Percentiles rank a stretch among this genome's conserved stretches.
phyloP scores from a whole-genome alignment of 2,888 invertebrate genomes.

The Arctia plantaginis region DNA sequence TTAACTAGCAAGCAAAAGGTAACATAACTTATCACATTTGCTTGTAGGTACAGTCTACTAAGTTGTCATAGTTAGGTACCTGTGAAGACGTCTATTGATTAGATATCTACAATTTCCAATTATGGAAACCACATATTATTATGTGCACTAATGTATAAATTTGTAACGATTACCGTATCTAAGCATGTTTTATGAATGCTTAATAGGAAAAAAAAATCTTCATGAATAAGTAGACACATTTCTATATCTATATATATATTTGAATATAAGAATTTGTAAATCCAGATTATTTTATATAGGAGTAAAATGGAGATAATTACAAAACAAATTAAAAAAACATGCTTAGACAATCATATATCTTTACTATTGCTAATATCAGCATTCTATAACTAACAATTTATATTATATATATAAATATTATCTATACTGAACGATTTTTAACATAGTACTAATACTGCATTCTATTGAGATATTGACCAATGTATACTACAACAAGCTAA shows the following conservation, averaged over 20 bases:
- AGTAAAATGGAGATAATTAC: not conserved
- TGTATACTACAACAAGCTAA: not conserved
- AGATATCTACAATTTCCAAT: not conserved
- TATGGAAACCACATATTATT: not conserved
- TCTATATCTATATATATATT: too few species aligned
- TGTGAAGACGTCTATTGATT: not conserved
- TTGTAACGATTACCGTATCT: not conserved
- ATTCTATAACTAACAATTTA: slow-evolving; percentile 7
- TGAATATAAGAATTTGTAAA: not conserved
- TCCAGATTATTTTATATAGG: not conserved
- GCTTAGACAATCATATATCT: not conserved
- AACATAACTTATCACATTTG: too few species aligned
- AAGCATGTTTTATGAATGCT: not conserved
- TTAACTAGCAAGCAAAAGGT: too few species aligned
- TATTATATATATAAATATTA: not conserved
- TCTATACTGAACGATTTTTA: not conserved
- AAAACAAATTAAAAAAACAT: not conserved
- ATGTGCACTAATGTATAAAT: too few species aligned
- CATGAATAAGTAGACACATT: not conserved
- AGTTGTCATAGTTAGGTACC: not conserved
- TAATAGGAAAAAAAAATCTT: not conserved
- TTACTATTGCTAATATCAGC: not conserved
- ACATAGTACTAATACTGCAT: slow-evolving; percentile 7
- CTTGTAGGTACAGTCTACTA: not conserved
- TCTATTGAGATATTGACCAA: not conserved